phyloP scores from a whole-genome alignment of 2,888 invertebrate species.

The Eudemis profundana region DNA sequence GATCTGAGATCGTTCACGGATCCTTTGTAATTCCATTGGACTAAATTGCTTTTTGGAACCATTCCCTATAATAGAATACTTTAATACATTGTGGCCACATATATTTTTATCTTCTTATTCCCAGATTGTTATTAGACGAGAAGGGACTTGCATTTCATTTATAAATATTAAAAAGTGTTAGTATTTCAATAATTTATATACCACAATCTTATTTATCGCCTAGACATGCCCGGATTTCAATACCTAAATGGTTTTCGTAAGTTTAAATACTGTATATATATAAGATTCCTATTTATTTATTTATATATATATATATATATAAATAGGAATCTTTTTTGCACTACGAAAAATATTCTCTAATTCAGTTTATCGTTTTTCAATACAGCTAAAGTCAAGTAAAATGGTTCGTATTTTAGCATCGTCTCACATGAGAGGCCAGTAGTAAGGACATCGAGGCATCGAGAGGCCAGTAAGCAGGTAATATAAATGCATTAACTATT shows the following conservation, averaged over 20 bases:
- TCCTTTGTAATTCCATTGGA: conserved; percentile 47
- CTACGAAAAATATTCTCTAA: neutral
- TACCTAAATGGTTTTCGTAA: too few species aligned
- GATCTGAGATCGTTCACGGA: conserved; percentile 44
- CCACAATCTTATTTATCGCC: too few species aligned
- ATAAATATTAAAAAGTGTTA: too few species aligned
- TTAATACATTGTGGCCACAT: conserved; percentile 16
- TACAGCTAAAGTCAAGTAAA: neutral
- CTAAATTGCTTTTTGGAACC: conserved; percentile 53
- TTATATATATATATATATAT: too few species aligned
- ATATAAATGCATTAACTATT: conserved; percentile 45
- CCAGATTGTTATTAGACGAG: conserved; percentile 1
- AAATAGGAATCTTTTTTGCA: too few species aligned
- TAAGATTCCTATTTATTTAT: too few species aligned
- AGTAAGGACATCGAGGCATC: conserved; percentile 10
- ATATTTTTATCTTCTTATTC: conserved; percentile 15
- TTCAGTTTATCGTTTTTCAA: neutral
- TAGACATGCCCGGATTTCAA: too few species aligned
- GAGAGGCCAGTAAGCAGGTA: conserved; percentile 39
- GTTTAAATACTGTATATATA: too few species aligned
- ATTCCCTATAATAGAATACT: conserved; percentile 47
- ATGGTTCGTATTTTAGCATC: conserved; percentile 16
- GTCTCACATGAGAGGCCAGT: conserved; percentile 13
- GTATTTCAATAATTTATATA: too few species aligned
- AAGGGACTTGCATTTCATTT: too few species aligned